These are phyloP conservation scores for Liposcelis brunnea DNA, from an alignment of 2,888 invertebrate species.

Conservation along the genomic window DNA sequence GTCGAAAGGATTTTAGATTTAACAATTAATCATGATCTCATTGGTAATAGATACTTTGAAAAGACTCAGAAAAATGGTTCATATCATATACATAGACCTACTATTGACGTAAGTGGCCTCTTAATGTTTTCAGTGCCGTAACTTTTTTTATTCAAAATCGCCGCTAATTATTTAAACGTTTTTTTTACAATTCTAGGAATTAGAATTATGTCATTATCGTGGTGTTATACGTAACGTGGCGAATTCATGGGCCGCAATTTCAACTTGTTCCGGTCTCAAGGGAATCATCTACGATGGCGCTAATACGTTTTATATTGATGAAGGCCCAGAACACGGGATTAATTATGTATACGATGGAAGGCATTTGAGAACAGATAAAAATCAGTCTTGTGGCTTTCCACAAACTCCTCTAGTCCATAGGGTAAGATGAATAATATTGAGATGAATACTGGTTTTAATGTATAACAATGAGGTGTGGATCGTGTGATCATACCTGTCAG, in stretches of 20 bases:
- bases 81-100: constrained; percentile 28
- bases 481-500: no score
- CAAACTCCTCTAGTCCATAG: neutral
- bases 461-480: no score
- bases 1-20: constrained; percentile 3
- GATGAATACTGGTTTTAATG: no score
- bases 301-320: constrained; percentile 54
- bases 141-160: constrained; percentile 4
- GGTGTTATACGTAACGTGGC: constrained; percentile 52
- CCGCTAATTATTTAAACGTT: constrained; percentile 1
- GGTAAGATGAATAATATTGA: neutral
- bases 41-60: constrained; percentile 30
- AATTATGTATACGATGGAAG: constrained; percentile 1
- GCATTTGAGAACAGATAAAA: constrained; percentile 27
- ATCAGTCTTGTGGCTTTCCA: constrained; percentile 39
- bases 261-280: constrained; percentile 58
- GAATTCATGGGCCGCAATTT: constrained; percentile 66
- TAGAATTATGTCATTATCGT: constrained; percentile 58
- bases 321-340: constrained; percentile 19
- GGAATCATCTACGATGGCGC: constrained; percentile 67
- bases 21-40: neutral
- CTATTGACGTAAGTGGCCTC: constrained; percentile 25
- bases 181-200: constrained; percentile 35
- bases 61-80: constrained; percentile 30
- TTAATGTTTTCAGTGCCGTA: constrained; percentile 1